Percentiles rank a stretch among this genome's conserved stretches.
These are phyloP conservation scores for Gopherus flavomarginatus DNA, from an alignment of 2,113 vertebrate species.

Conservation along the genomic window DNA sequence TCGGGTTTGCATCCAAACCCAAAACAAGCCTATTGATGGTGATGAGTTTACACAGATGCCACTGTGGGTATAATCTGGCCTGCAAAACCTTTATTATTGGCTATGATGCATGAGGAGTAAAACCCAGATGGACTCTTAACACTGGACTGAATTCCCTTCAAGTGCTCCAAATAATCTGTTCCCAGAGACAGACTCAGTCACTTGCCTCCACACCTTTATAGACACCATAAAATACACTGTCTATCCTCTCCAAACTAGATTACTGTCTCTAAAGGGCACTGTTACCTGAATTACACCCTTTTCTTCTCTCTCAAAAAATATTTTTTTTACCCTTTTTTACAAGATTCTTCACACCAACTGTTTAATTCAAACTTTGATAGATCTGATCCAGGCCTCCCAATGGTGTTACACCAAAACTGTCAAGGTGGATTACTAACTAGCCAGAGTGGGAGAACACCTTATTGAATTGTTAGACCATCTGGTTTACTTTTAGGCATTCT, in stretches of 20 bases:
- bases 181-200: background rate
- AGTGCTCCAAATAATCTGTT: background rate
- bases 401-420: background rate
- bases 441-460: background rate
- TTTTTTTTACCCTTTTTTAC: background rate
- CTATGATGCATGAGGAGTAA: background rate
- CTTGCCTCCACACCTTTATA: rapidly evolving
- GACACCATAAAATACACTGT: background rate
- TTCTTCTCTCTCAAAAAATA: background rate
- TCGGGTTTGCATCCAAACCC: background rate
- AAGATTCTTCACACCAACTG: background rate
- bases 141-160: background rate
- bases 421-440: background rate
- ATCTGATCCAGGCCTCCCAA: background rate
- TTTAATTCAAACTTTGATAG: background rate
- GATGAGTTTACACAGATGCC: background rate
- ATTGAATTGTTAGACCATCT: background rate
- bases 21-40: background rate
- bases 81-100: background rate
- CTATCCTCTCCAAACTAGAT: background rate
- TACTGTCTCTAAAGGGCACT: background rate
- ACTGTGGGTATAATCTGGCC: rapidly evolving
- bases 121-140: background rate
- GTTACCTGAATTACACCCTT: background rate
- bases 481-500: background rate